Evolutionary conservation across 1,140 invertebrate genomes (phyloP), one percentile per base, ranked within the genome.

Genomic region (Mactra quadrangularis): DNA sequence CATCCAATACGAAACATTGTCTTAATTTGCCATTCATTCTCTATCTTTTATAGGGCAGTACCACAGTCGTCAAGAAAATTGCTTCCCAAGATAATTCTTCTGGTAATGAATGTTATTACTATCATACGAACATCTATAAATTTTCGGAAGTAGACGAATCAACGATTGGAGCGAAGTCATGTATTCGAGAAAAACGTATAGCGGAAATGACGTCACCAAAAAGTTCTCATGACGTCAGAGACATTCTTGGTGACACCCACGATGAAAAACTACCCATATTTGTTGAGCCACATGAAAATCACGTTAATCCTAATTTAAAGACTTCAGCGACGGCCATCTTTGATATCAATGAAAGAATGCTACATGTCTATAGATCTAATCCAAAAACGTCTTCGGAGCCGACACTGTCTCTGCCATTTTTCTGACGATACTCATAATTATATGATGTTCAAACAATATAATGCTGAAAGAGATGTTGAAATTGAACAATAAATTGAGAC

Each of bases 191-290:
- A 13, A 60, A 60, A 19, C 31, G 57, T 33, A 60, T 33, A 13
- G 35, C 15, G 15, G 57, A 60, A 33, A 33, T 60, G 57, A 29
- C 29, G 4, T 1, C 1, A 11, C 7, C 25, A 6, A 1, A 60
- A 13, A 33, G 29, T 19, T 29, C 35, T 60, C 9, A 60, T 60
- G 57, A 60, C 31, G 57, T 60, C 57, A 60, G 29, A 60, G 57
- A 15, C 35, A 33, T 60, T 33, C 57, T 60, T 19, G 57, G 57
- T 33, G 57, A 60, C n/a, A 60, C 57, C 17, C 4, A 35, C 2
- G 57, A 60, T 35, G 25, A 7, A 13, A 6, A 33, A 33, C 29
- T 33, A 60, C 57, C 57, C 11, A 17, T 60, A 29, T 60, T 33
- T 60, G 29, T 29, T 33, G 22, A 33, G 2, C 57, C 57, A 4